Evolutionary conservation across 2,797 vertebrate genomes (phyloP).

Genomic region (Mormyrops boulengeri): DNA sequence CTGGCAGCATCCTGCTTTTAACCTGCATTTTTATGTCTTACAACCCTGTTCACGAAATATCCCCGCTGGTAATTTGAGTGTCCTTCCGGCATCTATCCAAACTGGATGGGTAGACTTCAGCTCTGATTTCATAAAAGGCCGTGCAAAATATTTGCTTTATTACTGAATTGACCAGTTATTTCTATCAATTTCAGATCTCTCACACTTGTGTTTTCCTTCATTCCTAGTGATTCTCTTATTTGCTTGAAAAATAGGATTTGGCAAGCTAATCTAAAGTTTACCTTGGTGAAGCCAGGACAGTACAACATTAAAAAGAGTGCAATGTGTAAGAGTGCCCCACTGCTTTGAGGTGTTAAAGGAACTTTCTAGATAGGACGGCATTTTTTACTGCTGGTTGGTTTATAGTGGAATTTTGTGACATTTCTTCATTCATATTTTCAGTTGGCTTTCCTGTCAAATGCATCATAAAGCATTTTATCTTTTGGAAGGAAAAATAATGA

Average conservation of each 20-base stretch:
- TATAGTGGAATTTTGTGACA: background rate
- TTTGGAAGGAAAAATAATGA: constrained; percentile 10
- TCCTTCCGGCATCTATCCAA: background rate
- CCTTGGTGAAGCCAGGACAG: background rate
- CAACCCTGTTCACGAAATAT: background rate
- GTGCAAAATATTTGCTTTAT: background rate
- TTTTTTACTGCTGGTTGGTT: background rate
- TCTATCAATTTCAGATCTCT: background rate
- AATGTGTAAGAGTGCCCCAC: background rate
- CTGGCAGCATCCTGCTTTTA: background rate
- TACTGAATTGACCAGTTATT: background rate
- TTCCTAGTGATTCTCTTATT: background rate
- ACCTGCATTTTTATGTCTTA: background rate
- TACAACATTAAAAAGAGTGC: background rate
- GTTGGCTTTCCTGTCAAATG: background rate
- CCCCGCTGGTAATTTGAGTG: background rate
- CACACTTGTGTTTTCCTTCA: background rate
- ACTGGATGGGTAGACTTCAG: background rate
- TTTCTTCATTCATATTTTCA: background rate
- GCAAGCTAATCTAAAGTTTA: background rate
- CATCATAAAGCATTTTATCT: background rate
- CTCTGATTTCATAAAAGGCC: background rate
- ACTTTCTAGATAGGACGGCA: background rate
- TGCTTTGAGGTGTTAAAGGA: background rate
- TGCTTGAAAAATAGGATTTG: background rate